Evolutionary conservation across 92 coral and sea anemone species (phyloP), one percentile per base, ranked within the genome.

Genomic region (Anthopleura xanthogrammica): DNA sequence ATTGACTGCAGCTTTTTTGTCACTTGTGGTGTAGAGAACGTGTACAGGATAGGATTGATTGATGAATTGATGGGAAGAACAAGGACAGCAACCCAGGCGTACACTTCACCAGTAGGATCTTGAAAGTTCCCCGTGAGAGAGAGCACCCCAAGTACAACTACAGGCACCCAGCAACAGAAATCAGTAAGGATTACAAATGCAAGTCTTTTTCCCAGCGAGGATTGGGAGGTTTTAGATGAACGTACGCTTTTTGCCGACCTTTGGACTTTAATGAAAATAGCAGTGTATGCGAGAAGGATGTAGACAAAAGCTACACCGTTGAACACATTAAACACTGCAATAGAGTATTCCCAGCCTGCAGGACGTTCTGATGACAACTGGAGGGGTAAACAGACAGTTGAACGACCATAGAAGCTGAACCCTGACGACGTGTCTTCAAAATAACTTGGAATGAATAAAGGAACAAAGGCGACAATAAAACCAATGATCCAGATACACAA

Each of bases 281-380:
- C 72, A 43, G 82, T 72, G 85, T 92, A 92, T 20, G 95, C 91
- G 43, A 82, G 62, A 40, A 88, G 36, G 71, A 92, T 92, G 77
- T 83, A 90, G 66, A 90, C 23, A 60, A 92, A 92, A 4, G 93
- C 90, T 64, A 80, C 48, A 36, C 90, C 90, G 77, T 92, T 92
- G 52, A 92, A 65, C 41, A 74, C 86, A 52, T 87, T 87, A 73
- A 92, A 92, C 75, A 92, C 73, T 52, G 82, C 78, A 0, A 90
- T 87, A 3, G 95, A 84, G 82, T 86, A 92, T 57, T 91, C 92
- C 95, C 95, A 91, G 16, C 95, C 95, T 41, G 95, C 90, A 16
- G 87, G 88, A 14, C 89, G 72, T 22, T 89, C 86, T 29, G 80
- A 54, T 14, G 95, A 91, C 22, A 91, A 78, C 50, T 91, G 94